Percentiles rank a stretch among this genome's conserved stretches.
These are phyloP conservation scores for Enhydra lutris DNA, from an alignment of 2,113 vertebrate genomes.

Conservation along the genomic window DNA sequence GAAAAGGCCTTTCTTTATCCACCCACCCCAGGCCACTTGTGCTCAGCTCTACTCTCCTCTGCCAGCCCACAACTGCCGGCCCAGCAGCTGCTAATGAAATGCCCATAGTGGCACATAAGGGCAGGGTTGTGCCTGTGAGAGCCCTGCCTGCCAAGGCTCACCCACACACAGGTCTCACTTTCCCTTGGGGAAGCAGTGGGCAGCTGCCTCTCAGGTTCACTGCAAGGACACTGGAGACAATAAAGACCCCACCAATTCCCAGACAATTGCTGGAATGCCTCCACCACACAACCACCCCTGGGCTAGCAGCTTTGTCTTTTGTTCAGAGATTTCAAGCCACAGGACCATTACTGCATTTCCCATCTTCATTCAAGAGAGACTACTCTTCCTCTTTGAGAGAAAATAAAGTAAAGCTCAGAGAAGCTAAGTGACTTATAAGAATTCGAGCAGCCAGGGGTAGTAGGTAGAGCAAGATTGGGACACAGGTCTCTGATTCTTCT, in stretches of 20 bases:
- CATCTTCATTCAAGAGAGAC: background rate
- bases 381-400: background rate
- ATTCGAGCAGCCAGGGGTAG: background rate
- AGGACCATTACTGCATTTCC: background rate
- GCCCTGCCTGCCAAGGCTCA: background rate
- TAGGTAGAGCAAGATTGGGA: background rate
- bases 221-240: background rate
- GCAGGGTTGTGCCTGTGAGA: background rate
- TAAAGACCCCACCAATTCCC: background rate
- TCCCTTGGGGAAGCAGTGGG: background rate
- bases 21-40: background rate
- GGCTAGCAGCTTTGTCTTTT: background rate
- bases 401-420: background rate
- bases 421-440: background rate
- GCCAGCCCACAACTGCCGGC: background rate
- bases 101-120: background rate
- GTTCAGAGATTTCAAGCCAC: background rate
- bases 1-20: background rate
- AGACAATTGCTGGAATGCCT: background rate
- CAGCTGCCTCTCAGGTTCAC: background rate
- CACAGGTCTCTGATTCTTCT: background rate
- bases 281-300: background rate
- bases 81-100: background rate
- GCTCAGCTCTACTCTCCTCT: background rate
- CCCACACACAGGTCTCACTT: background rate